Evolutionary conservation across 2,113 vertebrate genomes (phyloP).

Genomic region (Sorex fumeus): DNA sequence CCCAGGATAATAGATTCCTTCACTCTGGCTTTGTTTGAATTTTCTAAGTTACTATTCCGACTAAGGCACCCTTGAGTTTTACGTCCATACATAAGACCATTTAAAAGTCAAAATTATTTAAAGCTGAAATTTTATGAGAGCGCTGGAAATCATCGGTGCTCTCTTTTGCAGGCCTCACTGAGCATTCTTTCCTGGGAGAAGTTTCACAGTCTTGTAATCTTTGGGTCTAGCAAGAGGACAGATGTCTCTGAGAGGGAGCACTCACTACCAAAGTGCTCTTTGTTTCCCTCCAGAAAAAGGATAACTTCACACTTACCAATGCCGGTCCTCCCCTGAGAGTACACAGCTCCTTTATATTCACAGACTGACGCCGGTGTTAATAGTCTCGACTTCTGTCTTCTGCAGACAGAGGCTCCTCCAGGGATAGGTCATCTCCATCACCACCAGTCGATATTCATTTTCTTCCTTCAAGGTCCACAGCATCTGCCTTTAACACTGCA

Average conservation of each 20-base stretch:
- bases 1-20: not conserved
- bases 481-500: conserved; percentile 10
- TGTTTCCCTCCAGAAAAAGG: conserved; percentile 26
- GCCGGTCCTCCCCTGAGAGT: conserved; percentile 30
- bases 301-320: conserved; percentile 41
- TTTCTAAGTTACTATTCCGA: not conserved
- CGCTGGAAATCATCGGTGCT: not conserved
- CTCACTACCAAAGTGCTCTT: not conserved
- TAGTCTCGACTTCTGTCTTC: conserved; percentile 81
- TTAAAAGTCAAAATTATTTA: not conserved
- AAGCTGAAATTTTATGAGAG: conserved; percentile 33
- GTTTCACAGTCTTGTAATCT: not conserved
- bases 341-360: conserved; percentile 71
- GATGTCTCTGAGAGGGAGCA: not conserved
- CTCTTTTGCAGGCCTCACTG: not conserved
- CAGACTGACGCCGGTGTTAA: conserved; percentile 75
- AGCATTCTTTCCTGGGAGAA: not conserved
- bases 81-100: not conserved
- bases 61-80: not conserved
- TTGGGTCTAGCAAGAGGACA: not conserved
- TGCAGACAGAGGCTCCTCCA: conserved; percentile 62
- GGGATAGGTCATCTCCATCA: conserved; percentile 74
- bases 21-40: not conserved
- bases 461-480: conserved; percentile 80
- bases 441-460: conserved; percentile 80